Evolutionary conservation across 2,888 invertebrate species (phyloP).

Genomic region (Didymodactylos carnosus): DNA sequence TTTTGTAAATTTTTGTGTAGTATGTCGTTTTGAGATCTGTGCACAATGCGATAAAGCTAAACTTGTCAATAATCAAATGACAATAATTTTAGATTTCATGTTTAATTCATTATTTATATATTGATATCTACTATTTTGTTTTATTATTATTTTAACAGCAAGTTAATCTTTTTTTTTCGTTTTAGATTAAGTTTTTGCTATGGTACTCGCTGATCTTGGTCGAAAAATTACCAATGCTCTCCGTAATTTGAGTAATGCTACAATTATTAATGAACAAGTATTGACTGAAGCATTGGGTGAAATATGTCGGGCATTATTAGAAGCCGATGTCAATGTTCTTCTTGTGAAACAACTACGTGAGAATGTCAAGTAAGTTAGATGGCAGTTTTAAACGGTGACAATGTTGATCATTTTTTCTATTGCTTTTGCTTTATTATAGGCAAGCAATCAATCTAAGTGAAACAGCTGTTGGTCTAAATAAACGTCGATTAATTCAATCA

Average conservation of each 20-base stretch:
- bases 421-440: constrained; percentile 28
- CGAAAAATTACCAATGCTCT: constrained; percentile 95
- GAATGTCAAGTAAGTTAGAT: constrained; percentile 52
- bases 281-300: constrained; percentile 97
- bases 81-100: no score
- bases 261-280: constrained; percentile 94
- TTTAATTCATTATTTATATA: no score
- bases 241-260: constrained; percentile 87
- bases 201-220: constrained; percentile 99
- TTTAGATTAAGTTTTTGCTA: constrained; percentile 39
- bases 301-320: constrained; percentile 83
- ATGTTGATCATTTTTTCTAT: background rate
- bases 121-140: no score
- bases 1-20: no score
- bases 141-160: no score
- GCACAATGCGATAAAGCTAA: no score
- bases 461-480: constrained; percentile 89
- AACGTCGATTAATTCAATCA: constrained; percentile 84
- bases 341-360: constrained; percentile 82
- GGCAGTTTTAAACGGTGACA: background rate
- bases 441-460: constrained; percentile 96
- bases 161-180: background rate
- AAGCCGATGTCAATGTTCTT: constrained; percentile 83
- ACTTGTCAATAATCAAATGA: no score
- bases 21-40: no score